Conservation (phyloP, 1,140 invertebrate genomes). For the Euura saliciscinereae region DNA sequence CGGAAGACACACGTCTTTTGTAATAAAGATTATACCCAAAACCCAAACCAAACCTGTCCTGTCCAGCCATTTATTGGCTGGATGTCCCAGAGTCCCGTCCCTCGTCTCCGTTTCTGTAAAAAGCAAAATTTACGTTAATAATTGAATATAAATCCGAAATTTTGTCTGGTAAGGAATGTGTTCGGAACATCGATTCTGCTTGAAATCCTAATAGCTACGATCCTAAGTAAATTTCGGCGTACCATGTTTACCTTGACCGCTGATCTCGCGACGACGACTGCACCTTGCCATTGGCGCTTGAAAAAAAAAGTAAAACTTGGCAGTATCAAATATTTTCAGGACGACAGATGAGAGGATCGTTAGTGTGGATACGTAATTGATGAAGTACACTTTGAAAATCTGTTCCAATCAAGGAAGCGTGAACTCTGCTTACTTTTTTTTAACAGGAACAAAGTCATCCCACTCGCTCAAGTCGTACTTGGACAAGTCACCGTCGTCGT, state of each 20-base stretch:
- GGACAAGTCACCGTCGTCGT: constrained; percentile 78
- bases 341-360: not conserved
- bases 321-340: constrained; percentile 20
- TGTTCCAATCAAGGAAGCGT: not conserved
- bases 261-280: constrained; percentile 36
- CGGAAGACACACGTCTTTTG: not conserved
- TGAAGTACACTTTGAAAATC: not conserved
- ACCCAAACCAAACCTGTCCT: constrained; percentile 47
- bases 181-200: not conserved
- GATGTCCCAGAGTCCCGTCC: constrained; percentile 42
- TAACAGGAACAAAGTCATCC: constrained; percentile 62
- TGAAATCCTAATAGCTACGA: constrained; percentile 10
- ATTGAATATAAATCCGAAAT: no score
- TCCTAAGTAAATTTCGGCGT: not conserved
- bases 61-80: constrained; percentile 37
- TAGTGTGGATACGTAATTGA: not conserved
- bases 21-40: constrained; percentile 39
- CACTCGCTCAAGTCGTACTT: constrained; percentile 83
- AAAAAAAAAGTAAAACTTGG: constrained; percentile 30
- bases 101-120: constrained; percentile 44
- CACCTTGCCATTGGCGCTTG: constrained; percentile 45
- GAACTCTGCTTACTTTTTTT: constrained; percentile 44
- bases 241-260: constrained; percentile 47
- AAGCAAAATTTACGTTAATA: not conserved
- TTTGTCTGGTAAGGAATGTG: not conserved